Conservation (phyloP, 2,888 invertebrate species). For the Seladonia tumulorum region DNA sequence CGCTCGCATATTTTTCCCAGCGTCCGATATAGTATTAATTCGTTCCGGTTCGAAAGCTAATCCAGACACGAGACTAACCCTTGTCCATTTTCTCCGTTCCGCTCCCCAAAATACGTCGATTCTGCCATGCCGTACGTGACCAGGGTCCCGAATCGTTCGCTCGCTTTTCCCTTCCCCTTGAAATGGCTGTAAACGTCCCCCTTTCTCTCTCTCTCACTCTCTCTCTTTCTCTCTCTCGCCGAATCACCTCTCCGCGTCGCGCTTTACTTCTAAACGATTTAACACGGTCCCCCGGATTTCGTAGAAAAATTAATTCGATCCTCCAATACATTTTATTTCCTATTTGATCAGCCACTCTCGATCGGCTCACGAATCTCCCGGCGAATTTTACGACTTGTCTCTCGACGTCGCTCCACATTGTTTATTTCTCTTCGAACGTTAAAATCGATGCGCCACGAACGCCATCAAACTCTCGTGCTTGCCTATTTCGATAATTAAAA, state of each 20-base stretch:
- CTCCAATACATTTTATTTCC: slow-evolving; percentile 13
- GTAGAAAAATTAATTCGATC: slow-evolving; percentile 46
- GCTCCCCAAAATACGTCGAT: slow-evolving; percentile 70
- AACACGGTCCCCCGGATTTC: slow-evolving; percentile 48
- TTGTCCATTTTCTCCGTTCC: slow-evolving; percentile 71
- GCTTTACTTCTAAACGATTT: slow-evolving; percentile 64
- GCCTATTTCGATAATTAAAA: too few species aligned
- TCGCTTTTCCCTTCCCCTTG: slow-evolving; percentile 48
- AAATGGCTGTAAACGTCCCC: slow-evolving; percentile 48
- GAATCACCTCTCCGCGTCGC: slow-evolving; percentile 39
- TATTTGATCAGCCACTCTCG: slow-evolving; percentile 1
- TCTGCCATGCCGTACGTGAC: slow-evolving; percentile 69
- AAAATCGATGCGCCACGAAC: background rate
- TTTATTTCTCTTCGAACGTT: background rate
- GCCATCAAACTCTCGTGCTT: background rate
- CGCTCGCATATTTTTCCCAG: slow-evolving; percentile 42
- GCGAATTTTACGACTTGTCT: slow-evolving; percentile 1
- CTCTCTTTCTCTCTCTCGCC: background rate
- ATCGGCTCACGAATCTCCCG: background rate
- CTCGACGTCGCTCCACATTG: background rate
- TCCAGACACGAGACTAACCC: slow-evolving; percentile 72
- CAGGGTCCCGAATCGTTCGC: slow-evolving; percentile 65
- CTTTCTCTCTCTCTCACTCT: background rate
- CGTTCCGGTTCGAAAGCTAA: slow-evolving; percentile 72
- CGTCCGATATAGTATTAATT: slow-evolving; percentile 71